Percentiles rank a stretch among this genome's conserved stretches.
phyloP scores from a whole-genome alignment of 2,888 invertebrate species.

The Folsomia candida region DNA sequence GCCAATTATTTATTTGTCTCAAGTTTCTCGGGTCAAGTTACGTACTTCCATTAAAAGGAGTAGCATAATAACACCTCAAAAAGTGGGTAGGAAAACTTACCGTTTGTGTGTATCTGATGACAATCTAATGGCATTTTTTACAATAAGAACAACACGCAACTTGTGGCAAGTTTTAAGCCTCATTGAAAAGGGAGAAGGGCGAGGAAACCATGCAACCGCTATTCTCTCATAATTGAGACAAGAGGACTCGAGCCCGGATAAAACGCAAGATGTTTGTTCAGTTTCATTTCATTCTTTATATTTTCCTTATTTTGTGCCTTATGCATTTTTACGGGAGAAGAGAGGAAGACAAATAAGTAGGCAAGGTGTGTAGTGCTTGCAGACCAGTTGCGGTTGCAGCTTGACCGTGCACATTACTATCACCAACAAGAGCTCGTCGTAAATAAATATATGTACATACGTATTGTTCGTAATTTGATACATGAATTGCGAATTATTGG shows the following conservation, averaged over 20 bases:
- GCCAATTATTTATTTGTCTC: neutral
- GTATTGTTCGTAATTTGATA: too few species aligned
- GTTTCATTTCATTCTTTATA: neutral
- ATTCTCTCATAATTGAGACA: too few species aligned
- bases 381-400: too few species aligned
- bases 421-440: too few species aligned
- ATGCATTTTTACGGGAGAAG: neutral
- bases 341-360: neutral
- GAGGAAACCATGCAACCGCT: neutral
- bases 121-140: neutral
- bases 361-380: neutral
- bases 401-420: too few species aligned
- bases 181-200: neutral
- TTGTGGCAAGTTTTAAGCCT: neutral
- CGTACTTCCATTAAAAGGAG: neutral
- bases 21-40: neutral
- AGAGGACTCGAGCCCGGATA: too few species aligned
- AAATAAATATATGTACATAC: too few species aligned
- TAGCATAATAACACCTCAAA: too few species aligned
- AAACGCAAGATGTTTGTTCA: neutral
- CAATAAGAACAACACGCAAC: neutral
- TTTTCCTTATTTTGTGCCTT: neutral
- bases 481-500: too few species aligned
- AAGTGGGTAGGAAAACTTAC: neutral
- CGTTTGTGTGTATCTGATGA: neutral